Percentiles rank a stretch among this genome's conserved stretches.
Conservation (phyloP, 2,797 vertebrate genomes). For the Tiaroga cobitis region DNA sequence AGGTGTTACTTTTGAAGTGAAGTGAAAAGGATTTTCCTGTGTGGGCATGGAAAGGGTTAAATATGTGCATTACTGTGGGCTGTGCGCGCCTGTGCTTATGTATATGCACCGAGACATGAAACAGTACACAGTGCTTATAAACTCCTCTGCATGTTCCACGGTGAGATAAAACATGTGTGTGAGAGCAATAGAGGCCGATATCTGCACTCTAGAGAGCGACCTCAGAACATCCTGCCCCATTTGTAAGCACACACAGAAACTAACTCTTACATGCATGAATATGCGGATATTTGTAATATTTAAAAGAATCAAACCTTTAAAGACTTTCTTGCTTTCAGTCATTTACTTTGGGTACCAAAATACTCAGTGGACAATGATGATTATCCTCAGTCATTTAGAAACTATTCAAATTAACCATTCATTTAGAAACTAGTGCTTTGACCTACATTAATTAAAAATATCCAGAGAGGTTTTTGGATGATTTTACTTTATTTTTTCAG, state of each 20-base stretch:
- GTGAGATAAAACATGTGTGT: conserved; percentile 57
- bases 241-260: conserved; percentile 24
- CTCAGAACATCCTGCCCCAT: conserved; percentile 70
- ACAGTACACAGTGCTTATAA: conserved; percentile 58
- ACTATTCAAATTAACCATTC: background rate
- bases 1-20: conserved; percentile 39
- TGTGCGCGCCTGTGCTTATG: conserved; percentile 40
- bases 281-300: background rate
- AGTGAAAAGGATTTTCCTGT: conserved; percentile 61
- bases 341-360: background rate
- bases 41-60: conserved; percentile 79
- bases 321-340: conserved; percentile 5
- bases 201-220: conserved; percentile 58
- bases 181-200: conserved; percentile 55
- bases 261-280: background rate
- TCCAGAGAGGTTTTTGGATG: background rate
- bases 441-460: background rate
- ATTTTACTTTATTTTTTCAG: conserved; percentile 20
- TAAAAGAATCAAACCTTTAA: conserved; percentile 1
- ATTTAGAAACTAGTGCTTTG: background rate
- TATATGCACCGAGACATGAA: conserved; percentile 62
- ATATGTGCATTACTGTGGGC: conserved; percentile 52
- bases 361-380: background rate
- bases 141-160: conserved; percentile 82
- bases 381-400: conserved; percentile 20